phyloP scores from a whole-genome alignment of 2,888 invertebrate species.

The Atrina japonica region DNA sequence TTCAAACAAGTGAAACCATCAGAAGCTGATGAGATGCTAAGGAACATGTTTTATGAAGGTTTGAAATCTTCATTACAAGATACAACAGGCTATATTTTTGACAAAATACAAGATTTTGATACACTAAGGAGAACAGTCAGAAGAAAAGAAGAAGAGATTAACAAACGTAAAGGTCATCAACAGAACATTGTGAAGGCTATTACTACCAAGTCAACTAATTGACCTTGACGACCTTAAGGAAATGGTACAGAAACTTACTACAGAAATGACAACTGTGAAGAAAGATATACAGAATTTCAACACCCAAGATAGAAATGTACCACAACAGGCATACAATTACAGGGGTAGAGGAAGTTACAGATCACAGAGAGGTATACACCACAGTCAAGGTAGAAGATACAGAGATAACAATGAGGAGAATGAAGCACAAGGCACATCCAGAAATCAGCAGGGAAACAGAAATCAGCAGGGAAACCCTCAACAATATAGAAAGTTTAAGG shows the following conservation, averaged over 20 bases:
- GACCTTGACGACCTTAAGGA: conserved; percentile 15
- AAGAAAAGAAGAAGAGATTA: conserved; percentile 15
- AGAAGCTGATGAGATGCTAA: conserved; percentile 13
- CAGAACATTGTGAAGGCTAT: background rate
- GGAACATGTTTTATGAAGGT: conserved; percentile 22
- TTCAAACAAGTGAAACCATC: background rate
- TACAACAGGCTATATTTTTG: conserved; percentile 10
- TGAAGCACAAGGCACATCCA: too few species aligned
- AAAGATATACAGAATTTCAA: background rate
- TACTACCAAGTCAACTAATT: background rate
- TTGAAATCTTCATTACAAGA: background rate
- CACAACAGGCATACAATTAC: background rate
- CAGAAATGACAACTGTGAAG: background rate
- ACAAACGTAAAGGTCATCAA: background rate
- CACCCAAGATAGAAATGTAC: background rate
- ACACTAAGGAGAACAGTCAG: conserved; percentile 1
- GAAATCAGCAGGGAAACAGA: too few species aligned
- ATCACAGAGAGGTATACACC: too few species aligned
- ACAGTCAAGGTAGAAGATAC: too few species aligned
- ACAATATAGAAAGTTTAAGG: too few species aligned
- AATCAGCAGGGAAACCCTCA: too few species aligned
- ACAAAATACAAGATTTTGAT: conserved; percentile 13
- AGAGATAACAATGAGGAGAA: too few species aligned
- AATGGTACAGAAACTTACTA: conserved; percentile 15
- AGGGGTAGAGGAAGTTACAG: too few species aligned